Conservation (phyloP, 2,797 vertebrate genomes). For the Hippoglossus hippoglossus region DNA sequence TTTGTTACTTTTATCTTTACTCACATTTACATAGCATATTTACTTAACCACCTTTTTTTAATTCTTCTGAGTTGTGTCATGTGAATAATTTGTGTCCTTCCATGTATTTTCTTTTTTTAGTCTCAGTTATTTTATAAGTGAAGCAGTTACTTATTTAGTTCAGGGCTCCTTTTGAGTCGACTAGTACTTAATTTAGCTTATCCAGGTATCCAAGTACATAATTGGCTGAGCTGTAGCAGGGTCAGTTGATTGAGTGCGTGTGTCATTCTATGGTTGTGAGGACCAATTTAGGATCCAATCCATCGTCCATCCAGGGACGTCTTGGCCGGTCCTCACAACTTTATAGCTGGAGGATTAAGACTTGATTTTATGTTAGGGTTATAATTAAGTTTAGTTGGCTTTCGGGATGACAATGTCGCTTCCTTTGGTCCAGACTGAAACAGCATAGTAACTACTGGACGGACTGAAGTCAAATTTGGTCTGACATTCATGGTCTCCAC, state of each 20-base stretch:
- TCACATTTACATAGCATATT: not conserved
- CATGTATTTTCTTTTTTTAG: constrained; percentile 3
- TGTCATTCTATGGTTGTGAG: not conserved
- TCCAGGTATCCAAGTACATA: constrained; percentile 58
- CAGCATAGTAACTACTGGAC: not conserved
- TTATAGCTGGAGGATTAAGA: too few relatives aligned
- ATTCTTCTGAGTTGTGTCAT: constrained; percentile 1
- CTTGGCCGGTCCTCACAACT: too few relatives aligned
- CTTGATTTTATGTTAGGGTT: too few relatives aligned
- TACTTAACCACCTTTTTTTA: constrained; percentile 11
- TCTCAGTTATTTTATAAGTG: constrained; percentile 19
- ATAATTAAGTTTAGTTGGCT: not conserved
- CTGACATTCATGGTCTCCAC: too few relatives aligned
- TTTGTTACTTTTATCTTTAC: constrained; percentile 1
- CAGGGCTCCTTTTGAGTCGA: constrained; percentile 35
- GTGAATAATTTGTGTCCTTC: not conserved
- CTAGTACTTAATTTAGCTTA: constrained; percentile 54
- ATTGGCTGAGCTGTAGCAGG: constrained; percentile 59
- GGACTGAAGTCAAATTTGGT: not conserved
- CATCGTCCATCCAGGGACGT: too few relatives aligned
- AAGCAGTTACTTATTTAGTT: constrained; percentile 42
- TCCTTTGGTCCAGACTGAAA: not conserved
- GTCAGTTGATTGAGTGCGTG: constrained; percentile 21
- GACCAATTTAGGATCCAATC: too few relatives aligned
- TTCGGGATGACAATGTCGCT: too few relatives aligned